Evolutionary conservation across 1,140 invertebrate genomes (phyloP), one percentile per base, ranked within the genome.

Genomic region (Camponotus pennsylvanicus): DNA sequence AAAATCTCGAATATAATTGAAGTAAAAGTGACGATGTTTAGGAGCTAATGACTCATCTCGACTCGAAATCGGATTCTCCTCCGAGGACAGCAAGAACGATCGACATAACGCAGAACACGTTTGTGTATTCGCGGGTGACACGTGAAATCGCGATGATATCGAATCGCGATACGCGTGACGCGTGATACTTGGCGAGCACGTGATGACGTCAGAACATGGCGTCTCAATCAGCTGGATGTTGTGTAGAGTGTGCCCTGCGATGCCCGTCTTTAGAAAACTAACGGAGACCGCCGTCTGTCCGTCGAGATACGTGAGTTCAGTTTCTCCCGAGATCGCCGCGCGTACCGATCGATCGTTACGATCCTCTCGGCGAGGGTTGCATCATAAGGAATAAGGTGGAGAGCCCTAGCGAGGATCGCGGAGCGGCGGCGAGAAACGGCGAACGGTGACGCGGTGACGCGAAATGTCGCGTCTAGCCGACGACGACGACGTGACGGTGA

Each of bases 181-280:
- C 42, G 76, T 42, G 40, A 52, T 42, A 66, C 75, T 80, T 70
- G 70, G 57, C 40, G 57, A 80, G 63, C 71, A 87, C 84, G 85
- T 69, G 90, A 88, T 95, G 94, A 95, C 94, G 94, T 95, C 94
- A 94, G 87, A 94, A 93, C 86, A 95, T 95, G 94, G 94, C 93
- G 92, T 92, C 90, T 86, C 91, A 93, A 95, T 95, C 95, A 95
- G 95, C 95, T 95, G 95, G 95, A 92, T 94, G 93, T 94, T 95
- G 93, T 95, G 94, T 94, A 93, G 92, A 94, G 93, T 92, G 93
- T 94, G 94, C 91, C 91, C 71, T 92, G 76, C 76, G 69, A 94
- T 94, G 94, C 92, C 90, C 84, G 87, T 93, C 82, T 89, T 91
- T 88, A 89, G 85, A 90, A 91, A 92, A 91, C 70, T 78, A 57